Percentiles rank a stretch among this genome's conserved stretches.
These are phyloP conservation scores for Diadegma fenestrale DNA, from an alignment of 2,888 invertebrate species.

Conservation along the genomic window DNA sequence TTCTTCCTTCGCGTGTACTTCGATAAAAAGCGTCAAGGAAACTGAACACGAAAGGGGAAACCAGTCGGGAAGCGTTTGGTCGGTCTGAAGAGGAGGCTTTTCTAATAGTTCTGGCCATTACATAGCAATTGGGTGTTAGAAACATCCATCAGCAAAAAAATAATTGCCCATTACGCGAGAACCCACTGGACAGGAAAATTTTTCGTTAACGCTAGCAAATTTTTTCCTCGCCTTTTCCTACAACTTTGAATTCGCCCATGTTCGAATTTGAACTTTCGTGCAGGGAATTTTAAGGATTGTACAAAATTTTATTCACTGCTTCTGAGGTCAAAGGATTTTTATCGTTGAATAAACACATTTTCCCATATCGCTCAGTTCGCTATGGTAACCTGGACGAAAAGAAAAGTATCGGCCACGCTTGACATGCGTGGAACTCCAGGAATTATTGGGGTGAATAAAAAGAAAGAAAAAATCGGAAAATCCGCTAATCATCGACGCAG, in stretches of 20 bases:
- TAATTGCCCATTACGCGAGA: conserved; percentile 13
- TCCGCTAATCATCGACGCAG: neutral
- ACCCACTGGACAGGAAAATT: neutral
- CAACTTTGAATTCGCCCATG: neutral
- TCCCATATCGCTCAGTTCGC: neutral
- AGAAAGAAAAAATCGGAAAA: neutral
- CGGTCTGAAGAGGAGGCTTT: conserved; percentile 32
- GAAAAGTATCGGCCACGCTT: neutral
- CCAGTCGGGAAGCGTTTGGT: neutral
- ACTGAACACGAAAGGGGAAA: conserved; percentile 18
- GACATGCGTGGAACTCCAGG: neutral
- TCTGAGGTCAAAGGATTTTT: neutral
- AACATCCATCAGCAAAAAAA: conserved; percentile 72
- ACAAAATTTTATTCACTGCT: neutral
- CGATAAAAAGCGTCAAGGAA: conserved; percentile 14
- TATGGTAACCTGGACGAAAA: neutral
- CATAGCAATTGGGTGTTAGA: conserved; percentile 77
- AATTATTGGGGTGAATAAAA: neutral
- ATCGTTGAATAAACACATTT: neutral
- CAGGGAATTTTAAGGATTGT: neutral
- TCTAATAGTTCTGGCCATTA: conserved; percentile 76
- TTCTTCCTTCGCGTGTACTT: conserved; percentile 4
- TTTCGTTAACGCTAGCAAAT: conserved; percentile 11
- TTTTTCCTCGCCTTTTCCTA: neutral
- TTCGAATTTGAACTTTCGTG: neutral